Percentiles rank a stretch among this genome's conserved stretches.
Evolutionary conservation across 2,113 vertebrate species (phyloP).

Genomic region (Pristiophorus japonicus): DNA sequence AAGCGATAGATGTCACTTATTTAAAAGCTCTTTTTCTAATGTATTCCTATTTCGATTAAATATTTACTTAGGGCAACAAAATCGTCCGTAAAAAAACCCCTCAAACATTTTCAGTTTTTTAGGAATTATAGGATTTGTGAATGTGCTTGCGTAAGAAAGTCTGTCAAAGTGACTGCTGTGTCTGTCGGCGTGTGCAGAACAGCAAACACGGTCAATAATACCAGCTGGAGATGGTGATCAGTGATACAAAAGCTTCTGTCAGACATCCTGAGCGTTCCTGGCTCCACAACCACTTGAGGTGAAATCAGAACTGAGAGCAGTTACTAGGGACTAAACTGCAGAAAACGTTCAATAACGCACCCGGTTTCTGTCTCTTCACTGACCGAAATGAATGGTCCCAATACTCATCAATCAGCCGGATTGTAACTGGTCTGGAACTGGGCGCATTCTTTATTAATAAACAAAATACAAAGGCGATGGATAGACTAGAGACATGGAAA

Average conservation of each 20-base stretch:
- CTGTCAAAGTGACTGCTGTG: not conserved
- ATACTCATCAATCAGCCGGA: not conserved
- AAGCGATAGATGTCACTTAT: not conserved
- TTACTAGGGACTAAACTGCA: not conserved
- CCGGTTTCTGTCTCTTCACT: not conserved
- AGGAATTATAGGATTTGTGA: not conserved
- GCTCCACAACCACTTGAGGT: slow-evolving; percentile 40
- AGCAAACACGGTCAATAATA: slow-evolving; percentile 26
- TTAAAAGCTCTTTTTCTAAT: not conserved
- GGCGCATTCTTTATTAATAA: not conserved
- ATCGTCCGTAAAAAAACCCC: not conserved
- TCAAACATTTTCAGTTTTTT: not conserved
- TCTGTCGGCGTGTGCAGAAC: not conserved
- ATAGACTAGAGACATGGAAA: too few species aligned
- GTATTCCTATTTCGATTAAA: not conserved
- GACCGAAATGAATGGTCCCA: not conserved
- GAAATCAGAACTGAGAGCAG: slow-evolving; percentile 37
- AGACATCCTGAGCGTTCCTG: not conserved
- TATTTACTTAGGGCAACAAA: not conserved
- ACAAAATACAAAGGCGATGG: not conserved
- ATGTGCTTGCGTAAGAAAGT: not conserved
- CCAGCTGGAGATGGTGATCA: slow-evolving; percentile 28
- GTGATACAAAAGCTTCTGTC: slow-evolving; percentile 14
- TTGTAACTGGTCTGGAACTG: not conserved
- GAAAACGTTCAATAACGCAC: not conserved